Base-by-base conservation (phyloP, 2,797 vertebrate species). In the Arctocebus calabarensis region DNA sequence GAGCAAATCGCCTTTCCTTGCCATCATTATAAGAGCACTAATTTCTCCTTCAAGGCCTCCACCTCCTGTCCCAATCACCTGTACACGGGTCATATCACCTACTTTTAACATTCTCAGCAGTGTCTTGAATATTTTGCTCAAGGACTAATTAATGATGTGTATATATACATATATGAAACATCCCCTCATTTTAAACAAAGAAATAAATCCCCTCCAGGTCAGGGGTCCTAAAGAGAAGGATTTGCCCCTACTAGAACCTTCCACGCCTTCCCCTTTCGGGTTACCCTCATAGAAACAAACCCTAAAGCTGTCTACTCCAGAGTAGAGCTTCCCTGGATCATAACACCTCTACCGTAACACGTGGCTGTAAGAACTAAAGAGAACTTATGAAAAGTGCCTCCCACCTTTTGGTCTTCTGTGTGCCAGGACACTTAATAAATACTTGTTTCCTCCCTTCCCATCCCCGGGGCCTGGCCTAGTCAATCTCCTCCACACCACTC, bases 71-170 rank as follows among this genome's bases (percentile, higher is more conserved):
- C 75, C 17, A 12, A 2, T 25, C 62, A 74, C 12, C 34, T 55
- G 19, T 16, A 45, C 5, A 12, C 20, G 2, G 0, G 5, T 0
- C 23, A 0, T 27, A 45, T 37, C 55, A 29, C 61, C 57, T n/a
- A 19, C 40, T 22, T 23, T 45, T 22, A 74, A 29, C 52, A 57
- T 74, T 52, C 34, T 27, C 81, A 68, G 61, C 23, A 32, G 27
- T 3, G 3, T 27, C 59, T 57, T 70, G 55, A 40, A 13, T 75
- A 66, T n/a, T 34, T 29, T 48, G n/a, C 71, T 86, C 3, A 37
- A 64, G 59, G 10, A 91, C 22, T 43, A 68, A 83, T 3, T 37
- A 70, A 83, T 19, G 32, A 64, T 8, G 27, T 12, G 23, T 1
- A n/a, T 32, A 11, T 2, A 10, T 12, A 29, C 1, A 37, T 2